These are phyloP conservation scores for Dendrolimus pini DNA, from an alignment of 2,888 invertebrate genomes.

Conservation along the genomic window DNA sequence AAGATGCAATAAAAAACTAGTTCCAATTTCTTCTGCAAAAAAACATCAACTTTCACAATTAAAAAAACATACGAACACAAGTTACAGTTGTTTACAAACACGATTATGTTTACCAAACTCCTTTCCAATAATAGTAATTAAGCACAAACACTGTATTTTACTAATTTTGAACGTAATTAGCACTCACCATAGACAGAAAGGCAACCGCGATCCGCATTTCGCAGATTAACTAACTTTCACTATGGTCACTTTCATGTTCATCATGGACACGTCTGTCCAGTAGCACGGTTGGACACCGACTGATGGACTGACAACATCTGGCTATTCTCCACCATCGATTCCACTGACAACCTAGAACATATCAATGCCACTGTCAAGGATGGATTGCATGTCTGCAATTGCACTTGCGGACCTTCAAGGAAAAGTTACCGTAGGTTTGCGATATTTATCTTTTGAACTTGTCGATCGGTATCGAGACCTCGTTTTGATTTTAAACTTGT, in stretches of 20 bases:
- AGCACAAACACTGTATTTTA: background rate
- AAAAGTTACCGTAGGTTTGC: slow-evolving; percentile 38
- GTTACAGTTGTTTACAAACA: background rate
- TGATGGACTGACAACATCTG: slow-evolving; percentile 18
- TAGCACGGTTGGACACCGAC: slow-evolving; percentile 52
- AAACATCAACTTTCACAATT: background rate
- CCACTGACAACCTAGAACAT: slow-evolving; percentile 11
- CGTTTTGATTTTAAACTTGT: slow-evolving; percentile 1
- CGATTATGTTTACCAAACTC: slow-evolving; percentile 1
- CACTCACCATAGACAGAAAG: slow-evolving; percentile 75
- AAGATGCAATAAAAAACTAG: background rate
- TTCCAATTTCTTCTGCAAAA: background rate
- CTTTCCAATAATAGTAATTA: background rate
- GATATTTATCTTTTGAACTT: slow-evolving; percentile 16
- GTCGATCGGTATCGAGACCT: slow-evolving; percentile 9
- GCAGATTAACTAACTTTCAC: slow-evolving; percentile 70
- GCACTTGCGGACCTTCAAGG: slow-evolving; percentile 40
- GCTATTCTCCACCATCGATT: slow-evolving; percentile 3
- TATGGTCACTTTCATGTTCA: slow-evolving; percentile 49
- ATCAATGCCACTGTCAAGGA: slow-evolving; percentile 53
- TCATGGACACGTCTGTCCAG: slow-evolving; percentile 48
- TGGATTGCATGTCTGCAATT: slow-evolving; percentile 18
- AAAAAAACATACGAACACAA: background rate
- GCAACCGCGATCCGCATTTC: slow-evolving; percentile 69
- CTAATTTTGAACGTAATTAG: slow-evolving; percentile 10